Conservation (phyloP, 1,140 invertebrate species). For the Drosophila persimilis region DNA sequence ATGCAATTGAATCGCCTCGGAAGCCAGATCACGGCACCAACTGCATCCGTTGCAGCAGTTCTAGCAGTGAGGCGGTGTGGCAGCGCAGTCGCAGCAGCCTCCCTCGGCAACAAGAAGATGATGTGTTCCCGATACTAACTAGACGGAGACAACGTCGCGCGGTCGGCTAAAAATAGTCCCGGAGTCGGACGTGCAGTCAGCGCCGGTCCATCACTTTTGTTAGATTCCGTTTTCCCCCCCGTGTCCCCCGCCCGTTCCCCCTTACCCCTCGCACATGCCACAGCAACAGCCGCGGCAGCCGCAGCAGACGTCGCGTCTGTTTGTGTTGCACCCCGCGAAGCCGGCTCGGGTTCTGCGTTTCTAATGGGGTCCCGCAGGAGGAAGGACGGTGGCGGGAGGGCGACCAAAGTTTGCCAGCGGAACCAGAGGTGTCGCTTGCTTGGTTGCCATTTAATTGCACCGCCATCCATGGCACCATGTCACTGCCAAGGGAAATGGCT, state of each 20-base stretch:
- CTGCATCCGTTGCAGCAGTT: conserved; percentile 43
- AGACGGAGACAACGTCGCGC: conserved; percentile 48
- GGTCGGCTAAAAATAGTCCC: conserved; percentile 60
- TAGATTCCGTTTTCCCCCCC: conserved; percentile 57
- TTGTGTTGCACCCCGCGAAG: conserved; percentile 61
- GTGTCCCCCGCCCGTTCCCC: background rate
- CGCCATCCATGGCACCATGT: conserved; percentile 2
- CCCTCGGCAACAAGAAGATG: conserved; percentile 55
- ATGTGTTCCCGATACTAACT: conserved; percentile 56
- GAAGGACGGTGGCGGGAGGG: background rate
- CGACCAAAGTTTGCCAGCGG: conserved; percentile 32
- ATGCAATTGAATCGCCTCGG: conserved; percentile 68
- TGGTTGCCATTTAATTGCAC: conserved; percentile 60
- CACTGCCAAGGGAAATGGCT: background rate
- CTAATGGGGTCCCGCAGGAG: conserved; percentile 30
- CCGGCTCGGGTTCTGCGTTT: conserved; percentile 27
- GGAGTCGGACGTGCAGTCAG: conserved; percentile 51
- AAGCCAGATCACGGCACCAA: conserved; percentile 38
- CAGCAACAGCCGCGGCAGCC: conserved; percentile 25
- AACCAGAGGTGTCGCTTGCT: conserved; percentile 47
- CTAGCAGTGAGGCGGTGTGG: conserved; percentile 5
- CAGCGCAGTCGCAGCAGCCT: conserved; percentile 39
- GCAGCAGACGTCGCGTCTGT: conserved; percentile 60
- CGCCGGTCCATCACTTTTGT: conserved; percentile 57
- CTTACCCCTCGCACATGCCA: background rate